Base-by-base conservation (phyloP, 1,140 invertebrate genomes). In the Ectropis grisescens region DNA sequence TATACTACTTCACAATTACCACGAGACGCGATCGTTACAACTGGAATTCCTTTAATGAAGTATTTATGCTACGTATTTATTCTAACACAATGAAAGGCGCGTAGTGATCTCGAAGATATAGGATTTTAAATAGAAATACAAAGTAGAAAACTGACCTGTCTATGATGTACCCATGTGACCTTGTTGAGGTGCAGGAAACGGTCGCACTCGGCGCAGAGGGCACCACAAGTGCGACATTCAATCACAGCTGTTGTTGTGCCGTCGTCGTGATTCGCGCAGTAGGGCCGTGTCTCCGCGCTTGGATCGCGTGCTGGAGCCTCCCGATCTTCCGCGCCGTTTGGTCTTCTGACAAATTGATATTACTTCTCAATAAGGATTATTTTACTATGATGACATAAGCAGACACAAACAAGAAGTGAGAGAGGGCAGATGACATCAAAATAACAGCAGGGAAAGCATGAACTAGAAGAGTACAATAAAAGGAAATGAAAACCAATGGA, bases 241-340 rank as follows among this genome's bases (percentile, higher is more conserved):
- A 99, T 95, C 25, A 98, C 93, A 1, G 97, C 97, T 1, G 90
- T 85, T 0, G 97, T 99, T 60, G 95, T 90, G 1, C 94, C 94
- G 69, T 99, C 97, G 67, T 99, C 97, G 69, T 99, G 97, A 76
- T 99, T 99, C 30, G 87, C 91, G 82, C 97, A 99, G 15, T 91
- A 90, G 3, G 83, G 72, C 0, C 83, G 67, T 2, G 41, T 30
- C 13, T 69, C 67, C 1, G 40, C 25, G 11, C 27, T 39, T 0
- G 42, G 33, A 5, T 62, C 58, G 1, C 55, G 49, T 0, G 46
- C 43, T 7, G 51, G 41, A 1, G 43, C 30, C 2, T 62, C 60
- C 4, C 59, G 57, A n/a, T 38, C 52, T 5, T 69, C 59, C 0
- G 42, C 29, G 4, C 51, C 44, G 43, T 66, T 64, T 7, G 64